Base-by-base conservation (phyloP, 1,140 invertebrate genomes). In the Leptinotarsa texana region DNA sequence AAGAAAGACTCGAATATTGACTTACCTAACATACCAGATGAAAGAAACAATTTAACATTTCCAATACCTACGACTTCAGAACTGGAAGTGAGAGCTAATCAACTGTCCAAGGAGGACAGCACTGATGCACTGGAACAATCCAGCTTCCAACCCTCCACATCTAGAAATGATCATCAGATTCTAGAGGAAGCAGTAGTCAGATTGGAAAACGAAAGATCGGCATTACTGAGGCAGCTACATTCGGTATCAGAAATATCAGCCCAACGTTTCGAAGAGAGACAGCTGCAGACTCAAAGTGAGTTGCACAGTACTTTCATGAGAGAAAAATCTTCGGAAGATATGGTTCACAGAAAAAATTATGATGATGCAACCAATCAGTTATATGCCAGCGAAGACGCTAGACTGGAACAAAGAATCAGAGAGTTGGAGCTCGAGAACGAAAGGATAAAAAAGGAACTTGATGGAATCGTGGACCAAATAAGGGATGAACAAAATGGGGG, bases 281-380 rank as follows among this genome's bases (percentile, higher is more conserved):
- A 27, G 21, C 21, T 73, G n/a, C 72, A 65, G 63, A 66, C 63
- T 15, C 72, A 73, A n/a, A 73, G 65, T 21, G 65, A 73, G 47
- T n/a, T 72, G 13, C 69, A 72, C n/a, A 62, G 69, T 49, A 72
- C 69, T 21, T 72, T 72, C 69, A 72, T 72, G 69, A 57, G 57
- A 15, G 69, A 72, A 21, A 48, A 42, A 11, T 72, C 69, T 72
- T 72, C 69, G 8, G 62, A 73, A n/a, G 63, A 33, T 21, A 66
- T 66, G 13, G 33, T 73, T 3, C 15, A 6, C 13, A 11, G 18
- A 17, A 47, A 73, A 8, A 73, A 66, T 22, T 66, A 66, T 18
- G 72, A 73, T 33, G 72, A 73, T 22, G 72, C 72, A 17, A 73
- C 62, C n/a, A 73, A 67, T 42, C 33, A 67, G 18, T 47, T 73